phyloP scores from a whole-genome alignment of 2,797 vertebrate species.

The Chiroxiphia lanceolata region DNA sequence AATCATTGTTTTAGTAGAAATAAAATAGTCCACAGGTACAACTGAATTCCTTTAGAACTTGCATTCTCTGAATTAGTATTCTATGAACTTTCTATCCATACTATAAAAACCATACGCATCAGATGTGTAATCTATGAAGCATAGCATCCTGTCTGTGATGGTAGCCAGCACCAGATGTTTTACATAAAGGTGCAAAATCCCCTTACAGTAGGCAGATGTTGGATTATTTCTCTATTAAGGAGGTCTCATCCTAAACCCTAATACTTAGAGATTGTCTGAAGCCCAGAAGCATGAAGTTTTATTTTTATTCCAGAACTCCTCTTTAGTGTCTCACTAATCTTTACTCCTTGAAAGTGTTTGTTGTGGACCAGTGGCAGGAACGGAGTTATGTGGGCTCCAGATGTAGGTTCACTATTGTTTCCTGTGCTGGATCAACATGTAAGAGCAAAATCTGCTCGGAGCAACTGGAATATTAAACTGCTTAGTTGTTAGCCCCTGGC shows the following conservation, averaged over 20 bases:
- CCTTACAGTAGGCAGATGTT: slow-evolving; percentile 32
- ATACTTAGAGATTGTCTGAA: slow-evolving; percentile 5
- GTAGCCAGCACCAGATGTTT: slow-evolving; percentile 45
- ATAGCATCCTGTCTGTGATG: not conserved
- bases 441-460: slow-evolving; percentile 7
- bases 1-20: not conserved
- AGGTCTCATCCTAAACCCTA: not conserved
- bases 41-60: not conserved
- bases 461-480: not conserved
- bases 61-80: not conserved
- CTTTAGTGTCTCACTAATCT: not conserved
- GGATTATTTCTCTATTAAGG: slow-evolving; percentile 30
- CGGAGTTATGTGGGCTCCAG: slow-evolving; percentile 11
- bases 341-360: slow-evolving; percentile 1
- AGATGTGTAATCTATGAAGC: not conserved
- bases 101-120: not conserved
- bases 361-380: slow-evolving; percentile 10
- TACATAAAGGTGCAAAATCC: slow-evolving; percentile 25
- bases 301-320: slow-evolving; percentile 8
- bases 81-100: not conserved
- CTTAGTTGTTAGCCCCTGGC: not conserved
- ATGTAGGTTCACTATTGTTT: slow-evolving; percentile 15
- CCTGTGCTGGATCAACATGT: not conserved
- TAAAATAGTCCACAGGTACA: not conserved
- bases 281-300: not conserved